Evolutionary conservation across 2,797 vertebrate species (phyloP).

Genomic region (Eulemur rubriventer): DNA sequence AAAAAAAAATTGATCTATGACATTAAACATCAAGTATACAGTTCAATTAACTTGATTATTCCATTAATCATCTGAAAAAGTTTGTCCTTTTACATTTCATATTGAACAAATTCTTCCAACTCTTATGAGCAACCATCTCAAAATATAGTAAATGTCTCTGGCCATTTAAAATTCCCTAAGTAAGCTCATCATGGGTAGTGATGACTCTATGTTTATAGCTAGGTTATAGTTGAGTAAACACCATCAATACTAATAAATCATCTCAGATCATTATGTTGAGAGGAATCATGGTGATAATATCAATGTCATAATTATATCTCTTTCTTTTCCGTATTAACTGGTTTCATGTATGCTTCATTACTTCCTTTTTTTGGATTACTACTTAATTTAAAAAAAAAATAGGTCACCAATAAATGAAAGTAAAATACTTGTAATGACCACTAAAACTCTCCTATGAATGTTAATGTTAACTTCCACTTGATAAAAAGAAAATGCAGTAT

Average conservation of each 20-base stretch:
- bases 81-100: conserved; percentile 49
- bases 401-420: conserved; percentile 50
- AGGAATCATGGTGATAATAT: not conserved
- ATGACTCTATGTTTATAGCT: not conserved
- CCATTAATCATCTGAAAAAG: not conserved
- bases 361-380: conserved; percentile 15
- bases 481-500: not conserved
- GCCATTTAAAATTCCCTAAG: conserved; percentile 19
- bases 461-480: conserved; percentile 44
- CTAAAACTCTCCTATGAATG: conserved; percentile 29
- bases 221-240: not conserved
- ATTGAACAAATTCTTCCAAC: conserved; percentile 24
- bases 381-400: conserved; percentile 59
- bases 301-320: not conserved
- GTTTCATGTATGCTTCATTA: not conserved
- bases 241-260: conserved; percentile 15
- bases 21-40: not conserved
- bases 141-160: not conserved
- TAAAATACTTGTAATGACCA: not conserved
- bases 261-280: not conserved
- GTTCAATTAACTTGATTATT: conserved; percentile 43
- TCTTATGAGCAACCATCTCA: conserved; percentile 8
- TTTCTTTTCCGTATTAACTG: not conserved
- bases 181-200: not conserved
- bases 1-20: conserved; percentile 42